Base-by-base conservation (phyloP, 2,888 invertebrate species). In the Chrysomela aeneicollis region DNA sequence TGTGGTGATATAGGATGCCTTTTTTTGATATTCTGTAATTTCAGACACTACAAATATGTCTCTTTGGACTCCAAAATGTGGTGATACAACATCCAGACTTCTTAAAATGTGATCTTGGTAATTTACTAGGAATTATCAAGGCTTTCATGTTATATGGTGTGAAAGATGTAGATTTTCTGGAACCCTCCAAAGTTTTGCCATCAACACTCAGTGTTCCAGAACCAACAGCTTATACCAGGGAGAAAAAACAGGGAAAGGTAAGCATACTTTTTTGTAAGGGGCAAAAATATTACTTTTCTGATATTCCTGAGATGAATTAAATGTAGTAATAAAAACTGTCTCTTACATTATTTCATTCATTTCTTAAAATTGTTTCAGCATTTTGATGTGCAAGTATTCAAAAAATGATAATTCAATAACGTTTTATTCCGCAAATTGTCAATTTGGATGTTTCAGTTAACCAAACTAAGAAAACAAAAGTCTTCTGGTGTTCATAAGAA, bases 211-310 rank as follows among this genome's bases (percentile, higher is more conserved):
- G 86, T 18, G 79, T 89, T 42, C 86, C 87, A 10, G 86, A 87
- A 67, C 80, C 84, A 0, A 42, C 76, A 17, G 71, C 71, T 66
- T 64, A 73, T 10, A 74, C 81, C n/a, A 72, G 71, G 21, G 79
- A 79, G 59, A 84, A 82, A 66, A 84, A 84, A 74, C 88, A 89
- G n/a, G 89, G 90, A 71, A 89, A 88, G 82, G 86, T 88, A 81
- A 73, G 67, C 26, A 26, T 5, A 26, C 26, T 26, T 26, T 3
- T 26, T 26, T 26, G 6, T 26, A 26, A 26, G 26, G 26, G 6
- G 6, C 4, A 26, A 26, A 26, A 26, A 26, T 5, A 26, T 26
- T n/a, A n/a, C n/a, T n/a, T n/a, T n/a, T n/a, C n/a, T n/a, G n/a
- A n/a, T n/a, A n/a, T n/a, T n/a, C n/a, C n/a, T n/a, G n/a, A n/a